Percentiles rank a stretch among this genome's conserved stretches.
Conservation (phyloP, 2,113 vertebrate genomes). For the Syngnathus floridae region DNA sequence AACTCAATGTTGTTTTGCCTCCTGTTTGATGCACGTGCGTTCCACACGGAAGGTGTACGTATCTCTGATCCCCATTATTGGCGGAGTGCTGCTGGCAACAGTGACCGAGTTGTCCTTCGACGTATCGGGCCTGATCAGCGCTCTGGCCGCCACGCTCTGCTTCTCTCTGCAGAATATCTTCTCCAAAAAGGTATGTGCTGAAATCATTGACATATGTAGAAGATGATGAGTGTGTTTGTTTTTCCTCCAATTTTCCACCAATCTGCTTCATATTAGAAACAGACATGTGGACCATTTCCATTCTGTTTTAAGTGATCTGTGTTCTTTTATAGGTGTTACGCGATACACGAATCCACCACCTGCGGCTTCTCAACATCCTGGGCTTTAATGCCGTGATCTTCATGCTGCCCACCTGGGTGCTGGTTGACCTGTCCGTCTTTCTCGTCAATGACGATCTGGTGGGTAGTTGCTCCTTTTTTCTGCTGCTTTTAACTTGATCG, state of each 20-base stretch:
- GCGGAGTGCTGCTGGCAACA: conserved; percentile 90
- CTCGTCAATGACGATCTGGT: conserved; percentile 89
- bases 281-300: neutral
- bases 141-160: conserved; percentile 91
- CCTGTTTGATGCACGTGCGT: neutral
- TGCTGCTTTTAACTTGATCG: neutral
- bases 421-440: conserved; percentile 91
- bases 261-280: neutral
- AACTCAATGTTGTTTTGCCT: conserved; percentile 1
- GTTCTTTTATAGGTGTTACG: conserved; percentile 77
- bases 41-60: conserved; percentile 78
- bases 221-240: neutral
- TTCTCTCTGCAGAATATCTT: conserved; percentile 99
- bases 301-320: neutral
- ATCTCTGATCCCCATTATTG: conserved; percentile 94
- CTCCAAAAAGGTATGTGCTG: conserved; percentile 87
- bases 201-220: neutral
- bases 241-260: neutral
- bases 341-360: conserved; percentile 88
- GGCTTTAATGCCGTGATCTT: conserved; percentile 93
- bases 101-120: conserved; percentile 93
- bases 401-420: conserved; percentile 95
- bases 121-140: conserved; percentile 89
- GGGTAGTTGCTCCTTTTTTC: conserved; percentile 39
- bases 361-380: conserved; percentile 87